Evolutionary conservation across 2,888 invertebrate species (phyloP).

Genomic region (Microctonus brassicae): DNA sequence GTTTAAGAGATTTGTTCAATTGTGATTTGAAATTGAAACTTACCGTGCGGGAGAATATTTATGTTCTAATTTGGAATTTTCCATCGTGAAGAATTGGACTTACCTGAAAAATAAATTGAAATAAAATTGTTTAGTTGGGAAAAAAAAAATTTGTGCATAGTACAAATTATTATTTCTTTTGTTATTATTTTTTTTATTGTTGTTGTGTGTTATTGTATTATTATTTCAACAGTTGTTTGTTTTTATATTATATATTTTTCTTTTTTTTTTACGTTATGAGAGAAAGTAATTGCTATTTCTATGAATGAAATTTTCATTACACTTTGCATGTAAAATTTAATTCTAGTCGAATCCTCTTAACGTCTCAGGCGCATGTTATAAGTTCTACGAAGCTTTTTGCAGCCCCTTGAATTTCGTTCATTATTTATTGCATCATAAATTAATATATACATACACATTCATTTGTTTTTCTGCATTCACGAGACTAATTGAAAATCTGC

Average conservation of each 20-base stretch:
- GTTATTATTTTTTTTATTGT: background rate
- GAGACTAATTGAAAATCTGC: background rate
- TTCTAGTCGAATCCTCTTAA: background rate
- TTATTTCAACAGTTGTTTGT: background rate
- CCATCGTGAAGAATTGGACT: background rate
- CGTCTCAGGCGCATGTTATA: background rate
- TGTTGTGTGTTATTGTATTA: background rate
- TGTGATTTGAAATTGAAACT: background rate
- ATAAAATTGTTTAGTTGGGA: constrained; percentile 5
- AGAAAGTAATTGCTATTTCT: background rate
- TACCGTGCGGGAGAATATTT: background rate
- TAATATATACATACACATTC: background rate
- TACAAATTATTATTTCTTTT: background rate
- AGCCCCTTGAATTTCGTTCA: background rate
- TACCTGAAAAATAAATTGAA: constrained; percentile 7
- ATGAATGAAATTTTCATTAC: constrained; percentile 12
- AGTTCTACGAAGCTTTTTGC: background rate
- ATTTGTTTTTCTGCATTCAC: background rate
- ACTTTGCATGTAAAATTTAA: constrained; percentile 6
- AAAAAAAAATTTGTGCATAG: no score
- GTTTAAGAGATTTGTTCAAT: background rate
- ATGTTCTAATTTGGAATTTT: background rate
- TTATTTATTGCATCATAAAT: background rate
- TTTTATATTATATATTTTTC: background rate
- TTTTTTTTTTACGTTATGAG: background rate